Conservation (phyloP, 2,113 vertebrate genomes). For the Emydura subglobosa region DNA sequence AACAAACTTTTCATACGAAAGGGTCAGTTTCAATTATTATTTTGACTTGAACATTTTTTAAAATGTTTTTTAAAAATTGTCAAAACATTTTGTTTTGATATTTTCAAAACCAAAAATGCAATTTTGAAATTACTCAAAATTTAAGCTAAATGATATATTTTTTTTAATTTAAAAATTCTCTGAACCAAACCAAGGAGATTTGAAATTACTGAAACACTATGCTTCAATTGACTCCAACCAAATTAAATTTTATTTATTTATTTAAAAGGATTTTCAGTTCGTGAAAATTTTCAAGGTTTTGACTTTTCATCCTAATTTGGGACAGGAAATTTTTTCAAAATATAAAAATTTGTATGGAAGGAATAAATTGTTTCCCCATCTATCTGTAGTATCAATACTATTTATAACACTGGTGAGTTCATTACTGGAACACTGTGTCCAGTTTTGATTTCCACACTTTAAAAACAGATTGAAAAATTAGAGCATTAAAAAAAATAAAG, state of each 20-base stretch:
- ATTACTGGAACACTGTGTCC: not conserved
- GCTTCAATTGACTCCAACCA: not conserved
- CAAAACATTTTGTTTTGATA: too few species aligned
- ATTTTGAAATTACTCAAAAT: not conserved
- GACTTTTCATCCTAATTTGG: not conserved
- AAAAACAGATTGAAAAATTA: not conserved
- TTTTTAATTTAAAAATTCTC: not conserved
- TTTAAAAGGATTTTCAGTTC: not conserved
- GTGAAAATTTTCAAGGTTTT: not conserved
- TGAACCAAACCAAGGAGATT: not conserved
- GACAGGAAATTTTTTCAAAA: not conserved
- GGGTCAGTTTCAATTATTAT: not conserved
- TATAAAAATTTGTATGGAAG: not conserved
- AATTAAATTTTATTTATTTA: not conserved
- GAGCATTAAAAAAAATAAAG: not conserved
- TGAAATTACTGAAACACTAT: not conserved
- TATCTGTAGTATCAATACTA: not conserved
- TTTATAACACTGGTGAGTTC: not conserved
- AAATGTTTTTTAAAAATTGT: too few species aligned
- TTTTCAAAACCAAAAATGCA: not conserved
- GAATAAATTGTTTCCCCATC: not conserved
- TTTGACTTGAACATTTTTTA: too few species aligned
- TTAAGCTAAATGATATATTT: not conserved
- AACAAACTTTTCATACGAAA: not conserved
- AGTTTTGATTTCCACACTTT: not conserved